A percentile compares a stretch with the other conserved stretches of the same genome.
Conservation (phyloP, 1,140 invertebrate genomes). For the Bombus breviceps region DNA sequence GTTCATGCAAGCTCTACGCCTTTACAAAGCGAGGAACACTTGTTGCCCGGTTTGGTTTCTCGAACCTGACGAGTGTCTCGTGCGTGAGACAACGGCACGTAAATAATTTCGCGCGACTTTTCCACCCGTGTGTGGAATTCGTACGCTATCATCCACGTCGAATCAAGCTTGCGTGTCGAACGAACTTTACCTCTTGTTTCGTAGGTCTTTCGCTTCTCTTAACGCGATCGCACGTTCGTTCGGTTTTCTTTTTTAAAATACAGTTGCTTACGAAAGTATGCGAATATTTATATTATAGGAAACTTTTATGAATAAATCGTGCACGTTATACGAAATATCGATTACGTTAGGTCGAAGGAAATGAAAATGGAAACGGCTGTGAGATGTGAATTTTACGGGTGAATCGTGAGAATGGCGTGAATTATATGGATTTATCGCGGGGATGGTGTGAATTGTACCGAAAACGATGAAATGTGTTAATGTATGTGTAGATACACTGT, state of each 20-base stretch:
- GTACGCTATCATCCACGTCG: background rate
- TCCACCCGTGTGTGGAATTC: conserved; percentile 31
- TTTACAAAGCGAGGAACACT: conserved; percentile 58
- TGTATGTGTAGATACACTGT: background rate
- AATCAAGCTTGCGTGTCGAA: conserved; percentile 32
- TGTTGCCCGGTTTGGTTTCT: conserved; percentile 59
- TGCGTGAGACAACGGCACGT: conserved; percentile 64
- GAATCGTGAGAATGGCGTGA: background rate
- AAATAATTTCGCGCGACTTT: conserved; percentile 59
- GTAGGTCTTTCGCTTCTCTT: background rate
- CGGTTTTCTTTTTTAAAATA: no score
- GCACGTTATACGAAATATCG: no score
- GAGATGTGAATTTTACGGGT: background rate
- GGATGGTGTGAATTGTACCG: background rate
- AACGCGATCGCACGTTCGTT: background rate
- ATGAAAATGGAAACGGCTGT: background rate
- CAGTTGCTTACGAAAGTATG: no score
- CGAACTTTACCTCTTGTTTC: background rate
- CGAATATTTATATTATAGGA: no score
- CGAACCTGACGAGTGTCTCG: conserved; percentile 60
- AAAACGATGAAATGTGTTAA: background rate
- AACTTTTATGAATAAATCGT: no score
- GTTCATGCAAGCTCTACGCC: conserved; percentile 32
- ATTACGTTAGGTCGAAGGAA: no score
- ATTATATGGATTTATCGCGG: background rate